Percentiles rank a stretch among this genome's conserved stretches.
phyloP scores from a whole-genome alignment of 2,797 vertebrate genomes.

The Amphiprion clarkii region DNA sequence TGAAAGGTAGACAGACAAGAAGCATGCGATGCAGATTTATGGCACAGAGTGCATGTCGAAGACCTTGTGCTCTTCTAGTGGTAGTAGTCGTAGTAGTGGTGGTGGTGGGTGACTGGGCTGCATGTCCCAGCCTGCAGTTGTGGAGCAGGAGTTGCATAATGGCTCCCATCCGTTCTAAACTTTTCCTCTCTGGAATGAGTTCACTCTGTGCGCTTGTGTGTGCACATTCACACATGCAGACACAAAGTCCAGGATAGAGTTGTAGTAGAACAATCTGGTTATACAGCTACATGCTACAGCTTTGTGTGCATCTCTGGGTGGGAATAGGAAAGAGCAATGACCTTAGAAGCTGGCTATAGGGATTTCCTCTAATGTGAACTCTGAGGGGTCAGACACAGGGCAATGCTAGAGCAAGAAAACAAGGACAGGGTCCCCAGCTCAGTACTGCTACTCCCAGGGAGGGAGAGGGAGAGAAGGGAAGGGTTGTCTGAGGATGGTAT shows the following conservation, averaged over 20 bases:
- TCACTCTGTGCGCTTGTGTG: conserved; percentile 49
- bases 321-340: conserved; percentile 77
- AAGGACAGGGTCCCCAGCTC: conserved; percentile 71
- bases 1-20: conserved; percentile 66
- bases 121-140: conserved; percentile 78
- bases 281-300: conserved; percentile 27
- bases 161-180: conserved; percentile 71
- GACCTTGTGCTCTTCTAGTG: conserved; percentile 35
- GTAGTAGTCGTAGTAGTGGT: conserved; percentile 29
- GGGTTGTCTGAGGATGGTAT: conserved; percentile 50
- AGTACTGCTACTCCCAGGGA: conserved; percentile 52
- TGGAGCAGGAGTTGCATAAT: conserved; percentile 77
- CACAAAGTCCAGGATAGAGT: conserved; percentile 19
- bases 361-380: conserved; percentile 82
- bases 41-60: conserved; percentile 47
- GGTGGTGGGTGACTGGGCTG: conserved; percentile 62
- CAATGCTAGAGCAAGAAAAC: conserved; percentile 76
- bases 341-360: conserved; percentile 70
- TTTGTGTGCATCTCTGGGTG: conserved; percentile 60
- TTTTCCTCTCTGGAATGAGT: conserved; percentile 81
- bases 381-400: conserved; percentile 78
- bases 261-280: conserved; percentile 30
- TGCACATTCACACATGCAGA: conserved; percentile 27
- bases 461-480: conserved; percentile 55
- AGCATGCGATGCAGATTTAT: conserved; percentile 71